Base-by-base conservation (phyloP, 2,888 invertebrate genomes). In the Drosophila yooni region DNA sequence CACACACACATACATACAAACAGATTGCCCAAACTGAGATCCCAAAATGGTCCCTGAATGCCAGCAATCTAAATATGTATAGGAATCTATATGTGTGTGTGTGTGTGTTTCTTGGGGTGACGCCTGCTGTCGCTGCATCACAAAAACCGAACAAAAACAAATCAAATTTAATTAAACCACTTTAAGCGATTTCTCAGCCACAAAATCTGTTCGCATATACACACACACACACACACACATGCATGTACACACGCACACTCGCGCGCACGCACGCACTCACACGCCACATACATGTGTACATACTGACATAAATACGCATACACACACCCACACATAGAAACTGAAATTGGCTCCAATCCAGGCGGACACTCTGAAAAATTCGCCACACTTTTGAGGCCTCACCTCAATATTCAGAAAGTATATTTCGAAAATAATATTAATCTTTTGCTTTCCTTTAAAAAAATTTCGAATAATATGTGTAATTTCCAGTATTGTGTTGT, bases 141-240 rank as follows among this genome's bases (percentile, higher is more conserved):
- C 43, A 70, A 69, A 61, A 38, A 36, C 46, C 25, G 63, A 54
- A 77, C 64, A 70, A 73, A 68, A 82, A 51, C 65, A 65, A 82
- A 85, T 85, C 77, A 81, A 82, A 77, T 80, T 85, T 85, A 82
- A 82, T 82, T 82, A 82, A 85, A 82, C 70, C 83, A 82, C 77
- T 80, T 82, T 79, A 79, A 80, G 66, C 75, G 73, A 68, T 79
- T 78, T 60, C 46, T 46, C 46, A 63, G 64, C 76, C 70, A 68
- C 78, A 64, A 75, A 79, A 75, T 66, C 71, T 50, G 64, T 33
- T 78, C 33, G 46, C 50, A 68, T 57, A 63, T 58, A 62, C 25
- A 46, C 25, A 25, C 46, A 46, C 15, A 15, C 15, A 15, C 46
- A 21, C 21, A 21, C 7, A 3, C 21, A 21, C 43, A 13, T 8